A percentile compares a stretch with the other conserved stretches of the same genome.
phyloP scores from a whole-genome alignment of 2,113 vertebrate genomes.

The Silurus asotus region DNA sequence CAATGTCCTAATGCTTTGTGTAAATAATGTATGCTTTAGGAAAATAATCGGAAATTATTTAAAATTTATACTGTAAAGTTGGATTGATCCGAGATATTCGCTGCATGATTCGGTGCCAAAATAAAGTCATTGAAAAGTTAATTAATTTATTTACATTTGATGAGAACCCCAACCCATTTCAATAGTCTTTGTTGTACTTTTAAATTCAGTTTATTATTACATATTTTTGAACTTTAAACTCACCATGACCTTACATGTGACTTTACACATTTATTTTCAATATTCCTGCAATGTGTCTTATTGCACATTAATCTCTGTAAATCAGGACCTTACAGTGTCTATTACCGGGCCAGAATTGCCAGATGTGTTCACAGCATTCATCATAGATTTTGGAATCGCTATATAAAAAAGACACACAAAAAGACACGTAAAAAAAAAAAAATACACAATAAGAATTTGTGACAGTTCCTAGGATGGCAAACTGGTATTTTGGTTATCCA shows the following conservation, averaged over 20 bases:
- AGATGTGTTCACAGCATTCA: neutral
- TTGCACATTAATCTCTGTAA: neutral
- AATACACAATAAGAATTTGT: neutral
- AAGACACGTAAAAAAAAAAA: neutral
- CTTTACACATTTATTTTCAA: neutral
- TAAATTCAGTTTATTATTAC: neutral
- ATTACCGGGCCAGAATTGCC: neutral
- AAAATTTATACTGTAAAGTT: neutral
- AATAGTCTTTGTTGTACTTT: neutral
- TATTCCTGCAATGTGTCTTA: neutral
- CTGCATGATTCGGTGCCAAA: neutral
- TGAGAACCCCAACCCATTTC: neutral
- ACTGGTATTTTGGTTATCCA: neutral
- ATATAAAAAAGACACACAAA: neutral
- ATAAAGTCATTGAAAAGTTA: neutral
- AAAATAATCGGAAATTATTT: neutral
- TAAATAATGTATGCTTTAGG: neutral
- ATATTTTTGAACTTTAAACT: neutral
- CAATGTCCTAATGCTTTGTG: neutral
- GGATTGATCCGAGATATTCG: neutral
- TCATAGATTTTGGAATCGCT: slow-evolving; percentile 1
- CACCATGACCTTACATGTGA: neutral
- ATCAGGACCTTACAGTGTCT: neutral
- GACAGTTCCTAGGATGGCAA: neutral
- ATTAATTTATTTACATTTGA: neutral